Percentiles rank a stretch among this genome's conserved stretches.
phyloP scores from a whole-genome alignment of 2,888 invertebrate species.

The Elmis aenea region DNA sequence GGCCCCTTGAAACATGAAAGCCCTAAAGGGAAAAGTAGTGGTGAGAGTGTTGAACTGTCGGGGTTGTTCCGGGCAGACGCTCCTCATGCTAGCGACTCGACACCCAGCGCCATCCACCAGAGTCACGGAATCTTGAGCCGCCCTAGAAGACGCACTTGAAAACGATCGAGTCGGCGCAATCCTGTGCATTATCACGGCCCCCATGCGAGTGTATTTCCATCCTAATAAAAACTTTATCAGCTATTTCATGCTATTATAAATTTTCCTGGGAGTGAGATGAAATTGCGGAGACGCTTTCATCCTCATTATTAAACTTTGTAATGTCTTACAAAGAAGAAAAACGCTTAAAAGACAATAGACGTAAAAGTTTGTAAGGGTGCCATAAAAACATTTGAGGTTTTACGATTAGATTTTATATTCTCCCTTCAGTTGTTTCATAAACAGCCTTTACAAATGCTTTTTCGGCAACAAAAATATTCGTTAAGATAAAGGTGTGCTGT shows the following conservation, averaged over 20 bases:
- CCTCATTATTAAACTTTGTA: no score
- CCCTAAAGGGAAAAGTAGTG: conserved; percentile 47
- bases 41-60: conserved; percentile 42
- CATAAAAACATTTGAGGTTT: no score
- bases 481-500: no score
- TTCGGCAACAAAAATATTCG: no score
- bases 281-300: neutral
- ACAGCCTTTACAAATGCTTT: no score
- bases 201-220: conserved; percentile 53
- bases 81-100: conserved; percentile 46
- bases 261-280: conserved; percentile 3
- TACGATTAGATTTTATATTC: no score
- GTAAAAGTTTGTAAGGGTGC: no score
- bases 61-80: conserved; percentile 47
- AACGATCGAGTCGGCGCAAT: conserved; percentile 27
- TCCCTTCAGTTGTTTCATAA: no score
- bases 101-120: conserved; percentile 49
- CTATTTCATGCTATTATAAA: no score
- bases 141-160: conserved; percentile 24
- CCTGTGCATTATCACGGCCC: conserved; percentile 48
- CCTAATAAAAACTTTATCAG: conserved; percentile 38
- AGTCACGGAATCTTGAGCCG: conserved; percentile 37
- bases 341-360: no score
- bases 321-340: no score
- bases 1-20: conserved; percentile 58